Conservation (phyloP, 2,797 vertebrate species). For the Cossypha dichroa region DNA sequence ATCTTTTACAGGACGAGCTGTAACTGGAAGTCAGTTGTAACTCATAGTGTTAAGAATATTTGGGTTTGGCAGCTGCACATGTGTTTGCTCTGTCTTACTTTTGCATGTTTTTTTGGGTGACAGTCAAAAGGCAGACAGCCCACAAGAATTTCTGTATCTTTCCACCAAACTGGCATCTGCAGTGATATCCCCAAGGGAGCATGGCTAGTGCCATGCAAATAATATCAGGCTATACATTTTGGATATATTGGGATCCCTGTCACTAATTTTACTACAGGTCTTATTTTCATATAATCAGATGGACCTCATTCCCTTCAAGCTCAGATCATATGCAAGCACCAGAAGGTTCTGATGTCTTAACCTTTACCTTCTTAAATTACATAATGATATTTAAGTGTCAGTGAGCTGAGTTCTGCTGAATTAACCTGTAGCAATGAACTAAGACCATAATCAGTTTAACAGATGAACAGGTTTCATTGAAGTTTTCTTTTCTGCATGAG, state of each 20-base stretch:
- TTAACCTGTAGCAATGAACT: background rate
- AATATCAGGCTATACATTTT: background rate
- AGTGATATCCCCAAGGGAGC: rapidly evolving
- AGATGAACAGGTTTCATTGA: background rate
- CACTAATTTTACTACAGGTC: background rate
- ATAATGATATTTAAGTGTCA: background rate
- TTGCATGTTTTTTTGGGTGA: background rate
- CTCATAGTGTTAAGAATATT: background rate
- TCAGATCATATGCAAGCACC: background rate
- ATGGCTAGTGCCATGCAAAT: background rate
- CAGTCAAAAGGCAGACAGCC: background rate
- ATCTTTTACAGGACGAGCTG: background rate
- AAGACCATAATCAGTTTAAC: background rate
- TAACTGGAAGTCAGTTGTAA: background rate
- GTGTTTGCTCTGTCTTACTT: background rate
- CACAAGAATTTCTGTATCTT: background rate
- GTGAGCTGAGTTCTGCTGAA: background rate
- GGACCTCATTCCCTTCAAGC: background rate
- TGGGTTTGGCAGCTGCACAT: rapidly evolving
- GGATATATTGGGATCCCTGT: background rate
- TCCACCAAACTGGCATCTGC: background rate
- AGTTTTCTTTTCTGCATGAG: background rate
- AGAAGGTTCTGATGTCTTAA: background rate
- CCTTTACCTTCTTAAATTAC: background rate
- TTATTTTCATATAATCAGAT: background rate